These are phyloP conservation scores for Rotaria macrura DNA, from an alignment of 2,888 invertebrate species.

Conservation along the genomic window DNA sequence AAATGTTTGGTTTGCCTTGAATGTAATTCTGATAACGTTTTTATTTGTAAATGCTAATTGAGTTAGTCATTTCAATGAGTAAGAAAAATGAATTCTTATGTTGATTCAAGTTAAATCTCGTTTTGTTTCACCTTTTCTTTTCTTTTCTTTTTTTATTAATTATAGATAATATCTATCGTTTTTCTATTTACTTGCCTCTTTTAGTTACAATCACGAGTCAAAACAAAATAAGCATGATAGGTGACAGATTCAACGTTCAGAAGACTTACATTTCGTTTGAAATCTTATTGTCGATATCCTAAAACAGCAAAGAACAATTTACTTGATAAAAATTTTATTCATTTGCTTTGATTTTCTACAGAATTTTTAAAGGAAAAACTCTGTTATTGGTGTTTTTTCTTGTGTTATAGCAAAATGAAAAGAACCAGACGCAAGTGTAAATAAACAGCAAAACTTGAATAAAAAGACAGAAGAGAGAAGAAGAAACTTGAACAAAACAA, in stretches of 20 bases:
- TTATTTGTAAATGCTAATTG: no score
- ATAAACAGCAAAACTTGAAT: background rate
- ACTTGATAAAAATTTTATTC: background rate
- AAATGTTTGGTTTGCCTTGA: no score
- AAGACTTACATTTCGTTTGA: no score
- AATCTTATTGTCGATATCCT: background rate
- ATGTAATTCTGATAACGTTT: no score
- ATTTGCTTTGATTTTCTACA: background rate
- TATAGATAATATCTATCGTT: background rate
- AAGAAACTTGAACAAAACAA: background rate
- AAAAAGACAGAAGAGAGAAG: background rate
- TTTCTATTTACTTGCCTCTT: background rate
- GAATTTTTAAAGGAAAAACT: background rate
- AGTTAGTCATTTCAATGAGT: no score
- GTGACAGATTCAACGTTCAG: no score
- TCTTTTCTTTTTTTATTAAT: background rate
- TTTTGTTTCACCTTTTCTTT: no score
- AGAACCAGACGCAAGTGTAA: background rate
- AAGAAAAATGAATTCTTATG: background rate
- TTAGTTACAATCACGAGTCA: no score
- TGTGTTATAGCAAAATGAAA: background rate
- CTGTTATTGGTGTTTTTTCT: no score
- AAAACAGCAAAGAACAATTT: no score
- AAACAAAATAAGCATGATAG: no score
- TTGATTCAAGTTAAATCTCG: background rate